Base-by-base conservation (phyloP, 1,140 invertebrate species). In the Atopsyche davidsoni region DNA sequence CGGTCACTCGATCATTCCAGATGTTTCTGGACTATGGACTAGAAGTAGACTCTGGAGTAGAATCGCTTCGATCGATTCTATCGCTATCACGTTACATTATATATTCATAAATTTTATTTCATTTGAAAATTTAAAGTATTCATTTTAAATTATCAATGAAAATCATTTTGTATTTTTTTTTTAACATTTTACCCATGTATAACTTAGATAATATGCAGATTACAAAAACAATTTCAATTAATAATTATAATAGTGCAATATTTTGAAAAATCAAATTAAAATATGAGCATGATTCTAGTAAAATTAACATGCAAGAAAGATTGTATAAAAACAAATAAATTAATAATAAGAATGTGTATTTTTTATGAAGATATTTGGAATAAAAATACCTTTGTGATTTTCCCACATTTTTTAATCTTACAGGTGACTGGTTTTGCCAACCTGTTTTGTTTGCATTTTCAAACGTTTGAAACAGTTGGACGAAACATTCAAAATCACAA, bases 401-500 rank as follows among this genome's bases (percentile, higher is more conserved):
- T 35, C 4, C 3, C 11, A 35, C 3, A 35, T 35, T 35, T 14
- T 14, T 14, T 4, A 35, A n/a, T 28, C 7, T 28, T 28, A 7
- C 25, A 28, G 7, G n/a, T 28, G 24, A 42, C 21, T 24, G 24
- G 22, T 25, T 25, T 42, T 25, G 11, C 24, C 31, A 25, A 25
- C 40, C 13, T 42, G 13, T 3, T n/a, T n/a, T n/a, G n/a, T n/a
- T n/a, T n/a, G n/a, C 23, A 25, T 16, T 42, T 42, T 13, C n/a
- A 16, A 4, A 42, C 17, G 31, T 42, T 42, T 3, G 31, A 3
- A 24, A 16, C 21, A 13, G 40, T 22, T 22, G 31, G 14, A n/a
- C 31, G 18, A 9, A 42, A 42, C 1, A 42, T 24, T 25, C 40
- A 42, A 25, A 42, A n/a, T 24, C 40, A 25, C 6, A 42, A 42